Base-by-base conservation (phyloP, 2,113 vertebrate species). In the Poecilia latipinna region DNA sequence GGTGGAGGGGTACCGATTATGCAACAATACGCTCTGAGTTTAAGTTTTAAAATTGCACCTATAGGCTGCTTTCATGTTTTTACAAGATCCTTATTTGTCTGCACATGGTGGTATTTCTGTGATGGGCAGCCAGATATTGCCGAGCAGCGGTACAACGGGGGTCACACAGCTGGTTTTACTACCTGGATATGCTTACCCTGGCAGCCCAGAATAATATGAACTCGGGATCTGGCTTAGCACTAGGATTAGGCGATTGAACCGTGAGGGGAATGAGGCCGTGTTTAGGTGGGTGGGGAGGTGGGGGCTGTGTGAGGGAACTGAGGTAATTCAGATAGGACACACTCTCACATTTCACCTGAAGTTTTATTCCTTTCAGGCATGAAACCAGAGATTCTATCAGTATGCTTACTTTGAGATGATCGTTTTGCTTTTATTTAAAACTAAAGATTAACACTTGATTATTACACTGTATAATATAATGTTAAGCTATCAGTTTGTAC, bases 161-260 rank as follows among this genome's bases (percentile, higher is more conserved):
- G 87, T 79, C 71, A 24, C 26, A 66, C 2, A 37, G 80, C 74
- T 84, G 77, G 63, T 74, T 86, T 85, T 73, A 70, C 60, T 80
- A 75, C 77, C 68, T 28, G 83, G 29, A 72, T 64, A 37, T 81
- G 72, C 75, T 80, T 76, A 77, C 39, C 72, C 44, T 57, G 44
- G 65, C 77, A 74, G 32, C 68, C 51, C 32, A 62, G 29, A 86
- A 83, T 84, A 88, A 86, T 70, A 72, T 57, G 37, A 79, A 82
- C 12, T 82, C 26, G 57, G 71, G 80, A 81, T 42, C 67, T 65
- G 70, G 67, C 29, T 87, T 63, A 73, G 54, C 80, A 68, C 44
- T 54, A 39, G 68, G 81, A 78, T 90, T 81, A 86, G 74, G 28
- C 76, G 81, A 74, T 72, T 65, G 75, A 70, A 73, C 51, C 17